A percentile compares a stretch with the other conserved stretches of the same genome.
Evolutionary conservation across 1,140 invertebrate genomes (phyloP).

Genomic region (Macrocentrus cingulum): DNA sequence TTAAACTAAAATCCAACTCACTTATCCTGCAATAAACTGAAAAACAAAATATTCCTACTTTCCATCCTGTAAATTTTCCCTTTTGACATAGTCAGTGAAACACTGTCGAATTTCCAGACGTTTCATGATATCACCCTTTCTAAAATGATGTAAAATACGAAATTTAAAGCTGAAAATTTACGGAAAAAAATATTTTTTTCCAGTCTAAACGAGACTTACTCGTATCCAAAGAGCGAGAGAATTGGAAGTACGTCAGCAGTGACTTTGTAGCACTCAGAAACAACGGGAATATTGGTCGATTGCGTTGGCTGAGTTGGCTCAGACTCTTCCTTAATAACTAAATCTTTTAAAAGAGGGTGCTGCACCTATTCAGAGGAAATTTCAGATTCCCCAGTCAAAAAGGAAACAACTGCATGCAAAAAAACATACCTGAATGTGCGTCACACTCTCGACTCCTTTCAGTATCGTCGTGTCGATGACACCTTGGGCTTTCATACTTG

Average conservation of each 20-base stretch:
- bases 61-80: constrained; percentile 67
- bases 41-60: no score
- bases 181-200: constrained; percentile 15
- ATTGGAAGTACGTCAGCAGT: constrained; percentile 69
- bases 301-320: constrained; percentile 40
- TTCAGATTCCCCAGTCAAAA: background rate
- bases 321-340: constrained; percentile 39
- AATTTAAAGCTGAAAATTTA: background rate
- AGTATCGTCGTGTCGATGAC: constrained; percentile 62
- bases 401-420: no score
- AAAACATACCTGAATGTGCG: constrained; percentile 57
- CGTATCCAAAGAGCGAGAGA: constrained; percentile 62
- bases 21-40: no score
- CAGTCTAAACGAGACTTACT: constrained; percentile 53
- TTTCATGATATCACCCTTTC: constrained; percentile 74
- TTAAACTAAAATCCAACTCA: background rate
- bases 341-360: constrained; percentile 44
- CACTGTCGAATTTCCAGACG: constrained; percentile 68
- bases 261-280: constrained; percentile 72
- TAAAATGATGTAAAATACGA: constrained; percentile 57
- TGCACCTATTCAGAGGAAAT: constrained; percentile 40
- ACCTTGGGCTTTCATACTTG: constrained; percentile 59
- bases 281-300: constrained; percentile 55
- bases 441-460: constrained; percentile 63
- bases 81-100: constrained; percentile 78